A percentile compares a stretch with the other conserved stretches of the same genome.
Conservation (phyloP, 2,113 vertebrate species). For the Pelmatolapia mariae region DNA sequence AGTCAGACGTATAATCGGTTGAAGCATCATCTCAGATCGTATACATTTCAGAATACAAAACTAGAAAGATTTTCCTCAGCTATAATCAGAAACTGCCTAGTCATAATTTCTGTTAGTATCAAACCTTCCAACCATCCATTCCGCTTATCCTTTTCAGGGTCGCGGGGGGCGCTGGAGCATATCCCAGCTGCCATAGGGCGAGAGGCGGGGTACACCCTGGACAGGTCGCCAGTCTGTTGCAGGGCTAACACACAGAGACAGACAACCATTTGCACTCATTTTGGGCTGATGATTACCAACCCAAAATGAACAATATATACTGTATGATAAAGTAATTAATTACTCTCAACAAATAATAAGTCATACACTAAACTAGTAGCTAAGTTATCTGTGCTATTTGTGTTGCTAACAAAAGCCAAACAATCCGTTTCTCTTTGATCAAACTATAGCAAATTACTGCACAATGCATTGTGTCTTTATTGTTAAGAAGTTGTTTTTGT, state of each 20-base stretch:
- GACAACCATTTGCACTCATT: not conserved
- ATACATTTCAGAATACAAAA: not conserved
- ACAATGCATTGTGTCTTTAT: not conserved
- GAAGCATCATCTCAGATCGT: not conserved
- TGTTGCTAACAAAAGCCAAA: not conserved
- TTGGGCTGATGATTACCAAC: not conserved
- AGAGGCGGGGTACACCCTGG: not conserved
- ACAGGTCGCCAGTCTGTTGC: not conserved
- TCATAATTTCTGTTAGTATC: not conserved
- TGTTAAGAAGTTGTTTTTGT: not conserved
- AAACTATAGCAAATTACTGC: not conserved
- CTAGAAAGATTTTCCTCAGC: not conserved
- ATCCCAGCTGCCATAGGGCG: not conserved
- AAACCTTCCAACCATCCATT: not conserved
- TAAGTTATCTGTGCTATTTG: not conserved
- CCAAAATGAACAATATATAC: not conserved
- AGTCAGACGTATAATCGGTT: not conserved
- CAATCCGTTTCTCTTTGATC: not conserved
- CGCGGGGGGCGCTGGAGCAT: not conserved
- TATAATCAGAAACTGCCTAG: not conserved
- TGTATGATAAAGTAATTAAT: not conserved
- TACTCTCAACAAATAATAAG: not conserved
- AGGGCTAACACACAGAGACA: not conserved
- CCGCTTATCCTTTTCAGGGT: not conserved
- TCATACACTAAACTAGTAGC: not conserved